Base-by-base conservation (phyloP, 2,113 vertebrate genomes). In the Morone saxatilis region DNA sequence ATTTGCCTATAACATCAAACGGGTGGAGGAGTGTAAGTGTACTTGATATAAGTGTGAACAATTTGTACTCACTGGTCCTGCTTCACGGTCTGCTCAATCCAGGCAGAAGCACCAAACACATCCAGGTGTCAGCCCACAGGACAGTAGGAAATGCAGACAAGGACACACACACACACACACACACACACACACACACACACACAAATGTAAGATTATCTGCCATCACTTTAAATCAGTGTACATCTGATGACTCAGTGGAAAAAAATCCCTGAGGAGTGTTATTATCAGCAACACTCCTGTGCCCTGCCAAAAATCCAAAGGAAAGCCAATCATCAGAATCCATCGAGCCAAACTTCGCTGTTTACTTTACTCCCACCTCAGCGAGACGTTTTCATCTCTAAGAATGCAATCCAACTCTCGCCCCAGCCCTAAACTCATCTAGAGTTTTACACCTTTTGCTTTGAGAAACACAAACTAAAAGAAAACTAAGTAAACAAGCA, bases 41-140 rank as follows among this genome's bases (percentile, higher is more conserved):
- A 38, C 17, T 40, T 65, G 50, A 72, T 7, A 11, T 5, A n/a
- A 36, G 53, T 22, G 56, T 70, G 6, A 14, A 36, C 89, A 5
- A 62, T 40, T 36, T 73, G 60, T 86, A 96, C 95, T 95, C 84
- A 96, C 95, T 56, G 95, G 95, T 85, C 95, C 95, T 9, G 95
- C 94, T 87, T 96, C 95, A 22, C 95, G 95, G 83, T 96, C 95
- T 95, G 80, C 65, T 81, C 69, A 79, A 76, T 75, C 88, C 87
- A 83, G 83, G 82, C 70, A 91, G 75, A 68, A 69, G 71, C 68
- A 81, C 20, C 57, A 61, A 78, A 71, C 75, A 81, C 81, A 83
- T 85, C 87, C 89, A 91, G 90, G 79, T 66, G 84, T 56, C 75
- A 69, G 77, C 86, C 83, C 75, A 86, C 85, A 84, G 88, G 62